Conservation (phyloP, 2,113 vertebrate genomes). For the Varanus salvator region DNA sequence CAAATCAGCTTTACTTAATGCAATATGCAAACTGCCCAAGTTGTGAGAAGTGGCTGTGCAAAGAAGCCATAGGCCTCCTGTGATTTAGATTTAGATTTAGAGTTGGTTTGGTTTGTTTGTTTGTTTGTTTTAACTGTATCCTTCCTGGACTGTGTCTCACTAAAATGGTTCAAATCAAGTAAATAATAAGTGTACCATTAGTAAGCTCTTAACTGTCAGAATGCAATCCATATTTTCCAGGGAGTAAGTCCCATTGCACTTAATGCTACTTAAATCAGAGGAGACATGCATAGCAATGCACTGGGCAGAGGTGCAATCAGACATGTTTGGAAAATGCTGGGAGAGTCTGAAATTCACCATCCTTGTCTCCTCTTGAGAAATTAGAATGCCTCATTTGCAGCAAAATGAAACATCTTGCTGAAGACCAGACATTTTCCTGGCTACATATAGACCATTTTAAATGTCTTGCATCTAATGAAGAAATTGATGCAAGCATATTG, state of each 20-base stretch:
- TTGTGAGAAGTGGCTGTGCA: too few species aligned
- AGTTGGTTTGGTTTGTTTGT: too few species aligned
- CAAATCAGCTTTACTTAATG: too few species aligned
- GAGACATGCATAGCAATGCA: background rate
- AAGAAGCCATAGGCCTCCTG: background rate
- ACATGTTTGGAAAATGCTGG: background rate
- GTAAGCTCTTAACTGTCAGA: too few species aligned
- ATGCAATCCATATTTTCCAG: too few species aligned
- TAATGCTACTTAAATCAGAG: too few species aligned
- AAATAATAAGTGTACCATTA: too few species aligned
- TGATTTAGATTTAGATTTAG: background rate
- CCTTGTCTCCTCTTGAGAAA: conserved; percentile 9
- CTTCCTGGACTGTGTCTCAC: background rate
- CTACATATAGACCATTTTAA: background rate
- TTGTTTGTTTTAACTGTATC: background rate
- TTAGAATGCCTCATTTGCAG: background rate
- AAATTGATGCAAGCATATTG: background rate
- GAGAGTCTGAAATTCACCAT: background rate
- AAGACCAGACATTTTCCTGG: conserved; percentile 9
- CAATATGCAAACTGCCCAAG: too few species aligned
- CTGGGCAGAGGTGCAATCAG: background rate
- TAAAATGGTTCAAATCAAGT: too few species aligned
- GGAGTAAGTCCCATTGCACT: too few species aligned
- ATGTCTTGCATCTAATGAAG: background rate
- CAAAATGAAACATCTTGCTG: conserved; percentile 19